These are phyloP conservation scores for Lydus trimaculatus DNA, from an alignment of 2,888 invertebrate species.

Conservation along the genomic window DNA sequence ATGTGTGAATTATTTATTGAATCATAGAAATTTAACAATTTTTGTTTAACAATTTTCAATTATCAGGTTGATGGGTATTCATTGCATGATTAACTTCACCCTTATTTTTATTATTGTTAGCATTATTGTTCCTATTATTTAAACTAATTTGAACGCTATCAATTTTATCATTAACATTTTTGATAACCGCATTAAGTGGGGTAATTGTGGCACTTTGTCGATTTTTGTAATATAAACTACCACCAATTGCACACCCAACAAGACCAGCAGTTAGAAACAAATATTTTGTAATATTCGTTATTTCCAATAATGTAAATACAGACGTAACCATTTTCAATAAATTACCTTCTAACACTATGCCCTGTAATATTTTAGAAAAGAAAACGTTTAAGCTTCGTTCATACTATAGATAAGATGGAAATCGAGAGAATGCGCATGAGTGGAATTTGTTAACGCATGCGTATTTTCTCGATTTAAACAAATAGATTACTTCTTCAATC, in stretches of 20 bases:
- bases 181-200: background rate
- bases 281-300: slow-evolving; percentile 18
- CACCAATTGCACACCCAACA: background rate
- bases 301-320: slow-evolving; percentile 17
- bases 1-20: slow-evolving; percentile 3
- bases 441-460: background rate
- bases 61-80: slow-evolving; percentile 40
- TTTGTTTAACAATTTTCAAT: slow-evolving; percentile 16
- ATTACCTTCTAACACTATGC: slow-evolving; percentile 33
- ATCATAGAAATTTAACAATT: background rate
- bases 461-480: background rate
- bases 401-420: too few species aligned
- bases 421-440: background rate
- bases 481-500: slow-evolving; percentile 73
- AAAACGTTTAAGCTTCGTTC: background rate
- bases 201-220: slow-evolving; percentile 3
- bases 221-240: slow-evolving; percentile 2
- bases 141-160: background rate
- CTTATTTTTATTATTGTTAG: background rate
- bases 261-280: slow-evolving; percentile 14
- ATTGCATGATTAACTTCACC: slow-evolving; percentile 36
- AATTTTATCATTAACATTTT: background rate
- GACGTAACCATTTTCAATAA: slow-evolving; percentile 20
- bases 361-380: slow-evolving; percentile 31
- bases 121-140: background rate